Base-by-base conservation (phyloP, 2,797 vertebrate genomes). In the Streptopelia turtur region DNA sequence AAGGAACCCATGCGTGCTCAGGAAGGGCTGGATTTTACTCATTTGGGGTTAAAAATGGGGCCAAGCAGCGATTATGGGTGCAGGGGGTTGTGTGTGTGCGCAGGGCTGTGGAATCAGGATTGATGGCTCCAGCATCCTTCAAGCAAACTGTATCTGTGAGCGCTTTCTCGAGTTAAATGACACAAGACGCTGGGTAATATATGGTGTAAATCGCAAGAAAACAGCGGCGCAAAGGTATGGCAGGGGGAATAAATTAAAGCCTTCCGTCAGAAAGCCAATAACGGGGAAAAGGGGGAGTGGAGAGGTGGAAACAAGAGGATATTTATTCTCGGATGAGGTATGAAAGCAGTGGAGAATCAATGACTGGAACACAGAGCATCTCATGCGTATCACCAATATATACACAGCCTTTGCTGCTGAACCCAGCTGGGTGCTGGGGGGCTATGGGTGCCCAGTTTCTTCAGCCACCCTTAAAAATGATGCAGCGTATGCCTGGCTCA, bases 191-290 rank as follows among this genome's bases (percentile, higher is more conserved):
- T 52, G 79, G 92, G 90, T 95, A 97, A 97, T 97, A 95, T 88
- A 96, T 94, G 95, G 95, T 91, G 94, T 89, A 86, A 94, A 95
- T 94, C 15, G 25, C 83, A 82, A 59, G 84, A 60, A 93, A 95
- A 83, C 85, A 91, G 88, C 76, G 1, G 79, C 70, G 33, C 85
- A 45, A 23, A 94, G 90, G 43, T 66, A 68, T 71, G 94, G 95
- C 86, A 94, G 69, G 64, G 78, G 61, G 93, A 93, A 96, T 97
- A 96, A 97, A 97, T 97, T 97, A 95, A 94, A 95, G 84, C 77
- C 55, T 96, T 96, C 95, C 61, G 27, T 91, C 84, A 93, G 66
- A 89, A 92, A 97, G 95, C 94, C 93, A 96, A 84, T 96, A 96
- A 83, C 28, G 23, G 86, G 87, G 87, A 81, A 79, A 71, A 89